A percentile compares a stretch with the other conserved stretches of the same genome.
These are phyloP conservation scores for Leptopterna dolabrata DNA, from an alignment of 2,888 invertebrate species.

Conservation along the genomic window DNA sequence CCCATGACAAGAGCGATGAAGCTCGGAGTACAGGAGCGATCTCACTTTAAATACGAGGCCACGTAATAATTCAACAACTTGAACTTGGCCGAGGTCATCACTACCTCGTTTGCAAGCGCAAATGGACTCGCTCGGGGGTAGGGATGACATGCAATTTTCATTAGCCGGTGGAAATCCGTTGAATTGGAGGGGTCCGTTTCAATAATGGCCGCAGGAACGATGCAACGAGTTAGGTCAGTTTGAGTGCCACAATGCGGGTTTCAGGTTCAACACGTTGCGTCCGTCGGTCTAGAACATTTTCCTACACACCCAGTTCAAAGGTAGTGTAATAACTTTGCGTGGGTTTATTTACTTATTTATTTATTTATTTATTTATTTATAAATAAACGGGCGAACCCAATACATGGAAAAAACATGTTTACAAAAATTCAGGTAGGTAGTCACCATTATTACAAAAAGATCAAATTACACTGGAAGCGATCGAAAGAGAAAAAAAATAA, in stretches of 20 bases:
- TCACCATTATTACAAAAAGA: too few relatives aligned
- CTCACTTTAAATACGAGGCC: slow-evolving; percentile 1
- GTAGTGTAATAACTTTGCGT: too few relatives aligned
- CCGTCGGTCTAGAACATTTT: background rate
- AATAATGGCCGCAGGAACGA: slow-evolving; percentile 4
- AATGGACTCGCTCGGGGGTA: background rate
- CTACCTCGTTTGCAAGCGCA: slow-evolving; percentile 8
- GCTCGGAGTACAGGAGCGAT: too few relatives aligned
- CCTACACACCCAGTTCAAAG: too few relatives aligned
- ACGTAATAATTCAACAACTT: slow-evolving; percentile 22
- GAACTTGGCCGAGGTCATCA: slow-evolving; percentile 31
- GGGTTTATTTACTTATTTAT: too few relatives aligned
- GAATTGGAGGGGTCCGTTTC: slow-evolving; percentile 27
- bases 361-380: too few relatives aligned
- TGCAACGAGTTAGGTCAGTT: background rate
- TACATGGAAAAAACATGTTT: too few relatives aligned
- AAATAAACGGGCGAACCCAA: too few relatives aligned
- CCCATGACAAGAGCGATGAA: too few relatives aligned
- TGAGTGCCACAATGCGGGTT: background rate
- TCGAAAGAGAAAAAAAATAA: too few relatives aligned
- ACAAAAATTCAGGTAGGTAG: too few relatives aligned
- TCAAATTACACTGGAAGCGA: too few relatives aligned
- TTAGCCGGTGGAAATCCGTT: slow-evolving; percentile 43
- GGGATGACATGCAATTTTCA: slow-evolving; percentile 52
- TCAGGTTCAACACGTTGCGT: background rate